Conservation (phyloP, 2,888 invertebrate genomes). For the Sthenelais limicola region DNA sequence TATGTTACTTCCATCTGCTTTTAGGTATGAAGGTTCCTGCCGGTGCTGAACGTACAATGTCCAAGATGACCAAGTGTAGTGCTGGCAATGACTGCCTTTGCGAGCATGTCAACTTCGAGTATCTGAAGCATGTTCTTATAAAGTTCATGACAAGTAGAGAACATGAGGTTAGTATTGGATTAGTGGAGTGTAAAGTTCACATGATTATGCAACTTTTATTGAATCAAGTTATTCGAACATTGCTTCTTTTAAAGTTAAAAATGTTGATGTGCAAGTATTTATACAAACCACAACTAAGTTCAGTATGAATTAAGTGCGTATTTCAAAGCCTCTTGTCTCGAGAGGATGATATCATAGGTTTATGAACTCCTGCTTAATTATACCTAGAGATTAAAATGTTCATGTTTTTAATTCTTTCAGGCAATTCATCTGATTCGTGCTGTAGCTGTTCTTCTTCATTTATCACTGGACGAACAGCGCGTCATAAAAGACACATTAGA, state of each 20-base stretch:
- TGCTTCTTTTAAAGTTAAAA: too few relatives aligned
- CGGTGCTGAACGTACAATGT: conserved; percentile 9
- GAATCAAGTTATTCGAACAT: too few relatives aligned
- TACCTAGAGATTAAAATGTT: too few relatives aligned
- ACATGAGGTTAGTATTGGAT: conserved; percentile 75
- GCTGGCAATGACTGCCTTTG: conserved; percentile 25
- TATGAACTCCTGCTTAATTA: too few relatives aligned
- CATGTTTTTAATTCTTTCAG: conserved; percentile 75
- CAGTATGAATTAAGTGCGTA: too few relatives aligned
- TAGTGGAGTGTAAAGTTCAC: too few relatives aligned
- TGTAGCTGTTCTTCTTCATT: conserved; percentile 85
- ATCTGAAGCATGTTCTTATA: conserved; percentile 92
- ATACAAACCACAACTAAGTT: too few relatives aligned
- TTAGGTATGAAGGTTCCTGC: conserved; percentile 21
- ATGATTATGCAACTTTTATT: too few relatives aligned
- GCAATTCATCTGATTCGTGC: conserved; percentile 92
- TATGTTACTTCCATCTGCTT: too few relatives aligned
- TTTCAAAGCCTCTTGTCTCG: too few relatives aligned
- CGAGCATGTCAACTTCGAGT: conserved; percentile 80
- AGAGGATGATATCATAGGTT: too few relatives aligned
- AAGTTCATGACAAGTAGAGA: conserved; percentile 93
- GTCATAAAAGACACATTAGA: conserved; percentile 85
- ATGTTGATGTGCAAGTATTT: too few relatives aligned
- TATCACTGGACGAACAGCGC: conserved; percentile 89
- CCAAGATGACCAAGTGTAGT: background rate